Percentiles rank a stretch among this genome's conserved stretches.
Evolutionary conservation across 2,888 invertebrate species (phyloP).

Genomic region (Lagria hirta): DNA sequence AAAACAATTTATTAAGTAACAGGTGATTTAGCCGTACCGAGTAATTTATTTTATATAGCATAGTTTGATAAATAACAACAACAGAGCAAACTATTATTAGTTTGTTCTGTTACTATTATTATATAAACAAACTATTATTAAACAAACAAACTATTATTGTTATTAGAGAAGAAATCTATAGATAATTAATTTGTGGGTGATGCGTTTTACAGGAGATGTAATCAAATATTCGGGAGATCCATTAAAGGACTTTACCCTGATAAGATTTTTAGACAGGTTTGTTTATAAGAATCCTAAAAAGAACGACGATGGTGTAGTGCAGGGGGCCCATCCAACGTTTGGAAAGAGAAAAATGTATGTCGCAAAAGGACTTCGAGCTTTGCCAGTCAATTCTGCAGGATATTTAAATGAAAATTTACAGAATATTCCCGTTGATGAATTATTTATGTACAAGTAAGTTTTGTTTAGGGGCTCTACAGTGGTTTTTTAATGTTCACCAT

Average conservation of each 20-base stretch:
- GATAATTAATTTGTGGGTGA: too few species aligned
- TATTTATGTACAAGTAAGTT: slow-evolving; percentile 67
- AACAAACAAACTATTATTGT: too few species aligned
- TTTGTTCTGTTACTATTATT: too few species aligned
- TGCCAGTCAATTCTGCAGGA: slow-evolving; percentile 71
- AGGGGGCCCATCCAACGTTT: slow-evolving; percentile 65
- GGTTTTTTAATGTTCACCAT: slow-evolving; percentile 9
- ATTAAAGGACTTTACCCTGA: slow-evolving; percentile 85
- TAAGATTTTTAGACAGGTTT: slow-evolving; percentile 91
- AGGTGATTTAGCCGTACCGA: too few species aligned
- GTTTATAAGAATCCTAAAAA: slow-evolving; percentile 92
- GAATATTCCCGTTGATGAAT: slow-evolving; percentile 88
- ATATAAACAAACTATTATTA: too few species aligned
- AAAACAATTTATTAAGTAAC: too few species aligned
- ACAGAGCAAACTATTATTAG: too few species aligned
- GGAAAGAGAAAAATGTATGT: slow-evolving; percentile 68
- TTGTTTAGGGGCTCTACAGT: too few species aligned
- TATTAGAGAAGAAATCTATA: too few species aligned
- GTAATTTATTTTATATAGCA: too few species aligned
- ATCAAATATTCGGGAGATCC: slow-evolving; percentile 92
- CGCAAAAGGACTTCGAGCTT: slow-evolving; percentile 68
- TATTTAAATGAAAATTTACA: slow-evolving; percentile 68
- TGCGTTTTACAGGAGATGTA: slow-evolving; percentile 59
- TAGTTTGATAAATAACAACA: too few species aligned
- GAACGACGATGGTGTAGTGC: slow-evolving; percentile 56